A percentile compares a stretch with the other conserved stretches of the same genome.
These are phyloP conservation scores for Scaptomyza pallida DNA, from an alignment of 1,140 invertebrate species.

Conservation along the genomic window DNA sequence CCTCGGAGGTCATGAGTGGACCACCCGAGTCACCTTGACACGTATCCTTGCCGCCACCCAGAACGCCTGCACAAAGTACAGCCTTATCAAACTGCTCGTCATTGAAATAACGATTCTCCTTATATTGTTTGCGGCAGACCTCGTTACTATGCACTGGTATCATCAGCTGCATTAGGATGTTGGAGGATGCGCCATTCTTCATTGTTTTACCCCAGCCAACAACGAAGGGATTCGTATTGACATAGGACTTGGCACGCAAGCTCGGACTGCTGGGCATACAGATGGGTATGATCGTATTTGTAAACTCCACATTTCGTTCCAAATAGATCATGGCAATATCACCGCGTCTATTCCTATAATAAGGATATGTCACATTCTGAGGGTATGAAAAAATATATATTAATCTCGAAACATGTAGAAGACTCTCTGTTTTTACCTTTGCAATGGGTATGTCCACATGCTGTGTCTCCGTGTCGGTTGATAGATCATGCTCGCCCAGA, in stretches of 20 bases:
- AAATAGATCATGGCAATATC: conserved; percentile 75
- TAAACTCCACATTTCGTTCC: conserved; percentile 67
- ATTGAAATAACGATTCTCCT: conserved; percentile 86
- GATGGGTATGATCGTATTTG: conserved; percentile 55
- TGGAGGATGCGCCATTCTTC: conserved; percentile 86
- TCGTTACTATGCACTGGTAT: conserved; percentile 88
- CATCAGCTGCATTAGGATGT: conserved; percentile 88
- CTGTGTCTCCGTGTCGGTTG: conserved; percentile 60
- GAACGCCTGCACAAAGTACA: conserved; percentile 91
- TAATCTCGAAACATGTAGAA: no score
- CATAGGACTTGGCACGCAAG: conserved; percentile 60
- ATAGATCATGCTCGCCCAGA: conserved; percentile 78
- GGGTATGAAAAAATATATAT: no score
- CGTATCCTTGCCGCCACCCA: conserved; percentile 90
- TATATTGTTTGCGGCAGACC: conserved; percentile 87
- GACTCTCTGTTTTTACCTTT: conserved; percentile 42
- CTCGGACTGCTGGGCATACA: conserved; percentile 55
- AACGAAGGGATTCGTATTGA: conserved; percentile 87
- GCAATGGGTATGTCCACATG: conserved; percentile 65
- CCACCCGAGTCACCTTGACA: conserved; percentile 95
- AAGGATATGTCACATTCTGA: conserved; percentile 57
- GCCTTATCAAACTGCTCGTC: conserved; percentile 85
- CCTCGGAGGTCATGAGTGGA: conserved; percentile 88
- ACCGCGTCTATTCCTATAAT: conserved; percentile 71
- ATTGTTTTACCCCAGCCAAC: conserved; percentile 90